Evolutionary conservation across 1,140 invertebrate genomes (phyloP), one percentile per base, ranked within the genome.

Genomic region (Eciton burchellii): DNA sequence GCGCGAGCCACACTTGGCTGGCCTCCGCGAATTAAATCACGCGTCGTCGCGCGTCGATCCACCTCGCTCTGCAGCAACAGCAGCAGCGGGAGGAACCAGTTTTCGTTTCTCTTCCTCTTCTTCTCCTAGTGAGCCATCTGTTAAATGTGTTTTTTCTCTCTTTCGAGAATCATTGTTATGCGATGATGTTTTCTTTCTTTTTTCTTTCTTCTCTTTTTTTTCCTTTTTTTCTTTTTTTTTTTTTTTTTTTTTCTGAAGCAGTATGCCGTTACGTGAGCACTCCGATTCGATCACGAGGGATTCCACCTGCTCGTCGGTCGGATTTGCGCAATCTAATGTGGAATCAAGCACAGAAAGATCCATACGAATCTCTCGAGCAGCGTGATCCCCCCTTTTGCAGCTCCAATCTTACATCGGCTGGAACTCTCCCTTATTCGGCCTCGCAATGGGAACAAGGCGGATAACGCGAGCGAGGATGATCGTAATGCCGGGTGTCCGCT

Each of bases 21-120:
- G 16, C 66, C 24, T 54, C n/a, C 35, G 47, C 4, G 66, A 72
- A 81, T 81, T 71, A 54, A 73, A 60, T 24, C 49, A 47, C 41
- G n/a, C n/a, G 47, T 49, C 14, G 8, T 54, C 57, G 52, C 62
- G 56, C 63, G 45, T 81, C 72, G 72, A 72, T 71, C 16, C 5
- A 77, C n/a, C 12, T 63, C 54, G 4, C 57, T 76, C 12, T 19
- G 14, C 66, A 68, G n/a, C n/a, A n/a, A n/a, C n/a, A n/a, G n/a
- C n/a, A n/a, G n/a, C n/a, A n/a, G n/a, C n/a, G n/a, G 54, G 26
- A 54, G 14, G 4, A 47, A 52, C 9, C 63, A n/a, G 24, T 29
- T 26, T 5, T 26, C 16, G 2, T 26, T 21, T 14, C 6, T 35
- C 6, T 6, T 35, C 6, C 35, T 35, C 35, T 35, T 66, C 4